Percentiles rank a stretch among this genome's conserved stretches.
phyloP scores from a whole-genome alignment of 2,797 vertebrate genomes.

The Onychomys leucogaster region DNA sequence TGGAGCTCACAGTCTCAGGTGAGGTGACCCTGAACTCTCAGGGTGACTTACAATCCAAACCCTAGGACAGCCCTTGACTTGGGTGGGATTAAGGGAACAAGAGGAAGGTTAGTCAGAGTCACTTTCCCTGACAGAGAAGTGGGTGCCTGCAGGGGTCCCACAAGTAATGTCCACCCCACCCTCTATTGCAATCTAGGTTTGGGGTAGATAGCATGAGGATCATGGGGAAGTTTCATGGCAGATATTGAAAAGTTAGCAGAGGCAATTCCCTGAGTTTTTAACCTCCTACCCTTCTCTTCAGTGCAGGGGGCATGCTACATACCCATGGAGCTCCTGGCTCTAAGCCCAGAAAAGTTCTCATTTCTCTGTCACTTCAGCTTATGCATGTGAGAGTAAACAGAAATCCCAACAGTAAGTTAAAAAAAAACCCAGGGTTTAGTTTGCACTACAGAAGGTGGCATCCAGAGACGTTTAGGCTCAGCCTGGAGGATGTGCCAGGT shows the following conservation, averaged over 20 bases:
- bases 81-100: accelerated
- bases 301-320: neutral
- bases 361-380: neutral
- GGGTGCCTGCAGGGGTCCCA: accelerated
- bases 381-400: too few species aligned
- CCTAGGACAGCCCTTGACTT: neutral
- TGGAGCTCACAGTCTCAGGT: conserved; percentile 51
- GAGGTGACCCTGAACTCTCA: accelerated
- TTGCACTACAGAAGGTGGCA: accelerated
- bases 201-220: accelerated
- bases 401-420: accelerated
- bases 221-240: accelerated
- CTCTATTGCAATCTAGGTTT: neutral
- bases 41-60: accelerated
- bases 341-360: neutral
- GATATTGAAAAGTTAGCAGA: accelerated
- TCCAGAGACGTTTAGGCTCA: neutral
- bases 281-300: neutral
- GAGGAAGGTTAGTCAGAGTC: too few species aligned
- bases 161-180: accelerated
- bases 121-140: accelerated
- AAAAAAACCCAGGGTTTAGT: accelerated
- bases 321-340: too few species aligned
- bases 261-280: accelerated
- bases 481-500: neutral